Evolutionary conservation across 2,888 invertebrate species (phyloP).

Genomic region (Polymixis flavicincta): DNA sequence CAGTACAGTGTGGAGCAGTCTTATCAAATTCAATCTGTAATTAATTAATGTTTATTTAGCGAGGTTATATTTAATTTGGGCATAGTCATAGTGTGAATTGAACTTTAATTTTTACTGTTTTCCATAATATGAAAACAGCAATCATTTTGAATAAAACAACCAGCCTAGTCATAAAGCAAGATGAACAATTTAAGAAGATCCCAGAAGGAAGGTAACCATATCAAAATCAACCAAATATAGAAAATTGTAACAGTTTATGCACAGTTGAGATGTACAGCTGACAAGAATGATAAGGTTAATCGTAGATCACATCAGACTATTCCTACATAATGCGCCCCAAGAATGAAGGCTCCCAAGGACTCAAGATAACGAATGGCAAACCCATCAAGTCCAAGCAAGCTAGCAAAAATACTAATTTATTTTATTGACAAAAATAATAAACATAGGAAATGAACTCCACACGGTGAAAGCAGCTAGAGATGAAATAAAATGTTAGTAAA

Average conservation of each 20-base stretch:
- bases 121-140: too few relatives aligned
- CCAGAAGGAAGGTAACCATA: neutral
- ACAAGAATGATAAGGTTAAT: neutral
- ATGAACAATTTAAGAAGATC: conserved; percentile 3
- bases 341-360: conserved; percentile 1
- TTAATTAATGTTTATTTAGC: neutral
- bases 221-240: neutral
- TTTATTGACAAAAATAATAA: conserved; percentile 5
- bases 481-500: neutral
- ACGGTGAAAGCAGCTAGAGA: conserved; percentile 22
- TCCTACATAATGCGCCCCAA: neutral
- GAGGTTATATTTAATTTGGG: conserved; percentile 7
- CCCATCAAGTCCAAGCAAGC: conserved; percentile 5
- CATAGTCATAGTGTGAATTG: neutral
- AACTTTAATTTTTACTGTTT: neutral
- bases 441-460: neutral
- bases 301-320: neutral
- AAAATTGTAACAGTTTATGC: neutral
- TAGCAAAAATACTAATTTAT: neutral
- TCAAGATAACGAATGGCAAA: neutral
- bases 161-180: too few relatives aligned
- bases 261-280: neutral
- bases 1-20: neutral
- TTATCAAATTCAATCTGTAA: neutral
- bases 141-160: too few relatives aligned